Conservation (phyloP, 1,140 invertebrate species). For the Bombus vancouverensis region DNA sequence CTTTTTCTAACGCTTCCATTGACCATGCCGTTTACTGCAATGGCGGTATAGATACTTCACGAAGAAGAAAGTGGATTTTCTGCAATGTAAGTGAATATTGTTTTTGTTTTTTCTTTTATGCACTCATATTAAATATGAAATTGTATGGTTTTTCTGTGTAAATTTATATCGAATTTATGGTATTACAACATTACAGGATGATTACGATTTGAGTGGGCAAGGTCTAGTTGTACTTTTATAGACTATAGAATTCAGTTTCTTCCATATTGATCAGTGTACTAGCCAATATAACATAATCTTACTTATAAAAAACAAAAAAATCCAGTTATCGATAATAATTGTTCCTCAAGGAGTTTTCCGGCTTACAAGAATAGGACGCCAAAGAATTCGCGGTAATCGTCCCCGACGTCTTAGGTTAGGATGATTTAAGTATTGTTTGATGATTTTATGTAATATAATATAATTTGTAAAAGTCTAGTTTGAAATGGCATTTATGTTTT, state of each 20-base stretch:
- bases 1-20: slow-evolving; percentile 61
- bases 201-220: slow-evolving; percentile 42
- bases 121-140: not conserved
- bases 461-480: slow-evolving; percentile 11
- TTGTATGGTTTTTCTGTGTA: not conserved
- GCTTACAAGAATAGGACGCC: slow-evolving; percentile 8
- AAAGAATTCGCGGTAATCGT: slow-evolving; percentile 13
- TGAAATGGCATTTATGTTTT: not conserved
- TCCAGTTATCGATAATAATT: not conserved
- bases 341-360: slow-evolving; percentile 2
- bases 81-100: slow-evolving; percentile 52
- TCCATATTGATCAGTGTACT: slow-evolving; percentile 61
- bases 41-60: slow-evolving; percentile 63
- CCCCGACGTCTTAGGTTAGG: slow-evolving; percentile 61
- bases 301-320: not conserved
- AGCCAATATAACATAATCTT: slow-evolving; percentile 28
- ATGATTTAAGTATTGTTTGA: slow-evolving; percentile 34
- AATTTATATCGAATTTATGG: slow-evolving; percentile 6
- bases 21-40: slow-evolving; percentile 70
- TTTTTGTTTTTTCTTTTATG: slow-evolving; percentile 14
- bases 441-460: not conserved
- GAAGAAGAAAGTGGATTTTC: slow-evolving; percentile 50
- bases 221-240: slow-evolving; percentile 57
- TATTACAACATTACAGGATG: slow-evolving; percentile 35
- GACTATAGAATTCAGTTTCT: slow-evolving; percentile 57